phyloP scores from a whole-genome alignment of 2,888 invertebrate species.

The Hermaeophaga mercurialis region DNA sequence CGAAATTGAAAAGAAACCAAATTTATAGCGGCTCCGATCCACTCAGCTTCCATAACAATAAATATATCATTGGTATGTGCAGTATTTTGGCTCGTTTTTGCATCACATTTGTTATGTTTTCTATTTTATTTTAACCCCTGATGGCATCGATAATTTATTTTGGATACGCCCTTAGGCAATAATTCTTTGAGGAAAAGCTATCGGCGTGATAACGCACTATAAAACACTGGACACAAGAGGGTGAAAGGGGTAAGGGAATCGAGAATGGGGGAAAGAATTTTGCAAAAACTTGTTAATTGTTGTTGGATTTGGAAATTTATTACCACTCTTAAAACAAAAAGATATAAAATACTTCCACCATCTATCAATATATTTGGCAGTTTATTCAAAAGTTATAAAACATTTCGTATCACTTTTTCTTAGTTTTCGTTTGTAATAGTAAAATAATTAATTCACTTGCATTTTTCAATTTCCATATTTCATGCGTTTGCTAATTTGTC shows the following conservation, averaged over 20 bases:
- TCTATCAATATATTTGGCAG: no score
- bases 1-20: constrained; percentile 8
- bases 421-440: no score
- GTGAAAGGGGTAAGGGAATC: background rate
- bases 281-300: no score
- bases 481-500: no score
- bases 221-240: constrained; percentile 42
- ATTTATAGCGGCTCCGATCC: background rate
- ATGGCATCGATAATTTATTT: constrained; percentile 50
- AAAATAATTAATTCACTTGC: no score
- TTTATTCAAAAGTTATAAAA: no score
- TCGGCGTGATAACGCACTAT: constrained; percentile 54
- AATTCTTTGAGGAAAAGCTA: constrained; percentile 50
- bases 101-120: constrained; percentile 53
- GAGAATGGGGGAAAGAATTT: constrained; percentile 39
- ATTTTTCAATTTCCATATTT: no score
- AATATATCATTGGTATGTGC: constrained; percentile 54
- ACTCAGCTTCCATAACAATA: constrained; percentile 49
- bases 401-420: no score
- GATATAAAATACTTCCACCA: no score
- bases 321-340: no score
- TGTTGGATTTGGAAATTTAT: no score
- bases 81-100: constrained; percentile 54
- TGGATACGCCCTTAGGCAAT: constrained; percentile 51
- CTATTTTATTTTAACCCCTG: constrained; percentile 52